Conservation (phyloP, 2,888 invertebrate genomes). For the Scelioninae gen. 1 region DNA sequence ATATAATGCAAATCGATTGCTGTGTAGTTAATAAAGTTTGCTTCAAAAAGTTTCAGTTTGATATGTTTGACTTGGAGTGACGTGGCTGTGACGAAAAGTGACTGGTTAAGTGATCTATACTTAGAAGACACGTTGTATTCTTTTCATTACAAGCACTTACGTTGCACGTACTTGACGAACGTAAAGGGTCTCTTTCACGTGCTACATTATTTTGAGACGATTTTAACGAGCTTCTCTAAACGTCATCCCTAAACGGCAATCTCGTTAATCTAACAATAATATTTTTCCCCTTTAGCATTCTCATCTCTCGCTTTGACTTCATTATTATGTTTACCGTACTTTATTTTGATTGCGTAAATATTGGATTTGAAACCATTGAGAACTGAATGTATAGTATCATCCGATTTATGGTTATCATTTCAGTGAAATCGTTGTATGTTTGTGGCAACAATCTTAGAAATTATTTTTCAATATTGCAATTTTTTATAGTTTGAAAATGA, state of each 20-base stretch:
- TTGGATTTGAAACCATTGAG: too few species aligned
- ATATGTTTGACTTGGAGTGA: constrained; percentile 45
- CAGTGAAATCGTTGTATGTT: too few species aligned
- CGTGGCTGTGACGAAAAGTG: constrained; percentile 42
- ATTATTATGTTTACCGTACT: constrained; percentile 18
- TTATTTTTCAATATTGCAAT: too few species aligned
- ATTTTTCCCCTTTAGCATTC: constrained; percentile 36
- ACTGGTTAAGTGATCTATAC: constrained; percentile 63
- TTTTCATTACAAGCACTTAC: constrained; percentile 57
- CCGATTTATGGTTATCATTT: too few species aligned
- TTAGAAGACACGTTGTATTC: constrained; percentile 59
- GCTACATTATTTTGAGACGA: constrained; percentile 57
- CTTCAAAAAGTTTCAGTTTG: constrained; percentile 10
- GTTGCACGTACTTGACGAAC: constrained; percentile 39
- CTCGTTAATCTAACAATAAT: constrained; percentile 54
- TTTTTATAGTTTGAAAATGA: too few species aligned
- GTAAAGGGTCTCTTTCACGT: constrained; percentile 49
- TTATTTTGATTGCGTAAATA: constrained; percentile 39
- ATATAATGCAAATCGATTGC: constrained; percentile 7
- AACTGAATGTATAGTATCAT: too few species aligned
- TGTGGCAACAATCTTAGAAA: too few species aligned
- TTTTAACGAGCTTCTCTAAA: constrained; percentile 59
- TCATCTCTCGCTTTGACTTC: constrained; percentile 21
- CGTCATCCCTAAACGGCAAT: constrained; percentile 57
- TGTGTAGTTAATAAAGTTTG: constrained; percentile 4